These are phyloP conservation scores for Alfaro cultratus DNA, from an alignment of 2,797 vertebrate species.

Conservation along the genomic window DNA sequence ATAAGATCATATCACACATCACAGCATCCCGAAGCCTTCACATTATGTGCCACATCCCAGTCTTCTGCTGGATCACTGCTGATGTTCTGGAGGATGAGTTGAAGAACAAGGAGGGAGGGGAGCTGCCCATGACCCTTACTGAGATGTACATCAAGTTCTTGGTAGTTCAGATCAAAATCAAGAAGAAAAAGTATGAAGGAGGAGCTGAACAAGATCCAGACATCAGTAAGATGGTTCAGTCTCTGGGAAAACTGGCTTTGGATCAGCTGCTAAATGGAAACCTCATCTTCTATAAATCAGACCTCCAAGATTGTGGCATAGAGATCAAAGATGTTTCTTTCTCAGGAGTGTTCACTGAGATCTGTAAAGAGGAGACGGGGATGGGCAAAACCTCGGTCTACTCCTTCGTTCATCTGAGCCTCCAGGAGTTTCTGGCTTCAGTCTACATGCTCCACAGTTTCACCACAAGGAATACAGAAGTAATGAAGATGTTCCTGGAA, in stretches of 20 bases:
- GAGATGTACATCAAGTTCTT: background rate
- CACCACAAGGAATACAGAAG: background rate
- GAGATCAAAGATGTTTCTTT: background rate
- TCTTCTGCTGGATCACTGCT: background rate
- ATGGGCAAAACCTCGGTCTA: background rate
- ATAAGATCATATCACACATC: background rate
- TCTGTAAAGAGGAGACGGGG: background rate
- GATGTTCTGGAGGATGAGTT: background rate
- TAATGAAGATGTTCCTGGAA: background rate
- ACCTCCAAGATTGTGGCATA: background rate
- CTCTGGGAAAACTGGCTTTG: background rate
- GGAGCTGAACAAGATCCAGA: background rate
- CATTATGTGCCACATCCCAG: background rate
- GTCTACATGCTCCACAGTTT: background rate
- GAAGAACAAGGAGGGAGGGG: background rate
- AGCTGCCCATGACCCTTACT: background rate
- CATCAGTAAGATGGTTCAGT: background rate
- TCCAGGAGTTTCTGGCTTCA: background rate
- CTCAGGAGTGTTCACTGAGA: slow-evolving; percentile 4
- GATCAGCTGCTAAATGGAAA: background rate
- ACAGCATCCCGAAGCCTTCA: background rate
- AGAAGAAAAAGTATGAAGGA: background rate
- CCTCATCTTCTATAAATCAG: background rate
- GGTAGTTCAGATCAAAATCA: background rate
- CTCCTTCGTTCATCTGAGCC: background rate